phyloP scores from a whole-genome alignment of 2,797 vertebrate genomes.

The Pristis pectinata region DNA sequence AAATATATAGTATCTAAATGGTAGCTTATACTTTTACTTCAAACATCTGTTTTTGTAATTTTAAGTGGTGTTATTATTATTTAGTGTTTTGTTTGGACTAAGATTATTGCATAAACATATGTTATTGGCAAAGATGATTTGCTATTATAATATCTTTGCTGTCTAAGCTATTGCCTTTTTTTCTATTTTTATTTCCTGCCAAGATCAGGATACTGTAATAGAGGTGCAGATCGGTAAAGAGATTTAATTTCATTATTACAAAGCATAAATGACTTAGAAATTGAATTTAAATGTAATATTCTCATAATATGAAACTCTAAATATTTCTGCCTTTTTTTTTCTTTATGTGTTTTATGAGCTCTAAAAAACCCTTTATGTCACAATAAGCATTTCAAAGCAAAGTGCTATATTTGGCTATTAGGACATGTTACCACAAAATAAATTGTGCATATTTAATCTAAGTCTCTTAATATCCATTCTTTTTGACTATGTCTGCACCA shows the following conservation, averaged over 20 bases:
- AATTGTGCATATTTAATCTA: neutral
- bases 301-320: neutral
- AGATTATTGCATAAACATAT: conserved; percentile 1
- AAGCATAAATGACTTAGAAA: neutral
- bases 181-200: neutral
- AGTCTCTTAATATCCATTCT: neutral
- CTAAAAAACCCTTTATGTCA: neutral
- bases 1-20: neutral
- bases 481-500: neutral
- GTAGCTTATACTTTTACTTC: neutral
- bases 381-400: neutral
- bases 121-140: conserved; percentile 17
- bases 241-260: neutral
- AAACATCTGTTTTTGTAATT: conserved; percentile 23
- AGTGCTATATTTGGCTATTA: neutral
- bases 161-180: neutral
- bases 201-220: neutral
- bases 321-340: neutral
- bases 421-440: neutral
- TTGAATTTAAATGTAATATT: neutral
- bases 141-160: neutral
- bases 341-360: neutral
- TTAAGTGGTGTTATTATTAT: conserved; percentile 20
- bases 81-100: conserved; percentile 4
- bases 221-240: neutral